Conservation (phyloP, 1,140 invertebrate genomes). For the Drosophila ogumai region DNA sequence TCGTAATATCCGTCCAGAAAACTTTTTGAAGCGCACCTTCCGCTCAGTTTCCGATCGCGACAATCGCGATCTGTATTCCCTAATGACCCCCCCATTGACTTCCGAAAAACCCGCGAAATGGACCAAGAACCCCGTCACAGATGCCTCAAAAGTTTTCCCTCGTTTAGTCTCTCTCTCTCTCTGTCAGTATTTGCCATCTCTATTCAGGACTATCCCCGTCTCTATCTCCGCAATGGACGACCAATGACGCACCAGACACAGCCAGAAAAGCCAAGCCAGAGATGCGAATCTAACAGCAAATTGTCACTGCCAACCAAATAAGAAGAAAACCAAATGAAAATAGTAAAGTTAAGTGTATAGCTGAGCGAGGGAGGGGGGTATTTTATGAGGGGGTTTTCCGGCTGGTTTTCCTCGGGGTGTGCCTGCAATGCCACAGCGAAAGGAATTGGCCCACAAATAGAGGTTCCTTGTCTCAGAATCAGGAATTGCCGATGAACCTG, state of each 20-base stretch:
- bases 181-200: constrained; percentile 3
- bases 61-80: not conserved
- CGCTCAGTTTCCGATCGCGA: constrained; percentile 12
- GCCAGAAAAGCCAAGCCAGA: constrained; percentile 67
- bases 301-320: constrained; percentile 44
- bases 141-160: constrained; percentile 41
- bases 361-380: not conserved
- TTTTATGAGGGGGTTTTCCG: not conserved
- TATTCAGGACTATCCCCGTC: not conserved
- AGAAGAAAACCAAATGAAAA: constrained; percentile 24
- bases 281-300: constrained; percentile 62
- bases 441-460: constrained; percentile 26
- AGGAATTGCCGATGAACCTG: constrained; percentile 40
- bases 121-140: constrained; percentile 61
- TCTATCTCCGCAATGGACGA: constrained; percentile 34
- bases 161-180: not conserved
- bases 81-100: constrained; percentile 1
- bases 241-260: constrained; percentile 45
- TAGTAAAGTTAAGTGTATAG: constrained; percentile 30
- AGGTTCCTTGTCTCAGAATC: constrained; percentile 45
- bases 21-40: constrained; percentile 76
- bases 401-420: not conserved
- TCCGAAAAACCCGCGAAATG: constrained; percentile 33
- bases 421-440: constrained; percentile 17
- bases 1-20: constrained; percentile 83